Evolutionary conservation across 2,797 vertebrate genomes (phyloP).

Genomic region (Sebastes cheni): DNA sequence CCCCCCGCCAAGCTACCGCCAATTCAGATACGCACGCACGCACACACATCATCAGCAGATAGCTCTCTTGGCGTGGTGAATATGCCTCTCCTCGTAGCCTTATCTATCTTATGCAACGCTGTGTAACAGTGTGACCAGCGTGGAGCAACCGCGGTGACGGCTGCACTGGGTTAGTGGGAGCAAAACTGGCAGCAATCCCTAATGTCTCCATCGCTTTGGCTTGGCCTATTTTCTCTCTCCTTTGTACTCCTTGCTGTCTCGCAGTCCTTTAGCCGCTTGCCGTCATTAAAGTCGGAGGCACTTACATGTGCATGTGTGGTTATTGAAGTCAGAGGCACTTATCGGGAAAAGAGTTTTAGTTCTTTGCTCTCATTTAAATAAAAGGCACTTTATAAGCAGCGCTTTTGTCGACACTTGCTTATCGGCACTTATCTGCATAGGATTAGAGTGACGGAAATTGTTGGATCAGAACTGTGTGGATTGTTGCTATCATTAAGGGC

Average conservation of each 20-base stretch:
- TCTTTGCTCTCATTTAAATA: slow-evolving; percentile 53
- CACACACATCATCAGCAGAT: slow-evolving; percentile 51
- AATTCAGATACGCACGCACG: not conserved
- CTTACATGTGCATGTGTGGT: slow-evolving; percentile 32
- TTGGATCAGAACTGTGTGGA: slow-evolving; percentile 25
- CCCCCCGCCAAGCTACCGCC: not conserved
- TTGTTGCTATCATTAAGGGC: slow-evolving; percentile 5
- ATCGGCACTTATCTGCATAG: slow-evolving; percentile 52
- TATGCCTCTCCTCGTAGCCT: slow-evolving; percentile 57
- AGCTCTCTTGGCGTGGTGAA: slow-evolving; percentile 51
- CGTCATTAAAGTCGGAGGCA: slow-evolving; percentile 48
- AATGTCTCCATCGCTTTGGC: slow-evolving; percentile 47
- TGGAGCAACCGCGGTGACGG: slow-evolving; percentile 54
- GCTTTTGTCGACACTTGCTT: slow-evolving; percentile 44
- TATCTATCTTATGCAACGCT: slow-evolving; percentile 77
- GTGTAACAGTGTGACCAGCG: slow-evolving; percentile 75
- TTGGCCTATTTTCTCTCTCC: slow-evolving; percentile 59
- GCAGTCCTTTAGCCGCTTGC: slow-evolving; percentile 31
- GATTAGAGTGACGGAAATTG: slow-evolving; percentile 25
- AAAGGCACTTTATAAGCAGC: slow-evolving; percentile 38
- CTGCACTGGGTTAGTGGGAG: slow-evolving; percentile 71
- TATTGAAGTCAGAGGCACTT: slow-evolving; percentile 43
- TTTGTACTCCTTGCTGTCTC: slow-evolving; percentile 47
- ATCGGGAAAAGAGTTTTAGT: slow-evolving; percentile 35
- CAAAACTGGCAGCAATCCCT: slow-evolving; percentile 66